Evolutionary conservation across 2,113 vertebrate genomes (phyloP), one percentile per base, ranked within the genome.

Genomic region (Alosa alosa): DNA sequence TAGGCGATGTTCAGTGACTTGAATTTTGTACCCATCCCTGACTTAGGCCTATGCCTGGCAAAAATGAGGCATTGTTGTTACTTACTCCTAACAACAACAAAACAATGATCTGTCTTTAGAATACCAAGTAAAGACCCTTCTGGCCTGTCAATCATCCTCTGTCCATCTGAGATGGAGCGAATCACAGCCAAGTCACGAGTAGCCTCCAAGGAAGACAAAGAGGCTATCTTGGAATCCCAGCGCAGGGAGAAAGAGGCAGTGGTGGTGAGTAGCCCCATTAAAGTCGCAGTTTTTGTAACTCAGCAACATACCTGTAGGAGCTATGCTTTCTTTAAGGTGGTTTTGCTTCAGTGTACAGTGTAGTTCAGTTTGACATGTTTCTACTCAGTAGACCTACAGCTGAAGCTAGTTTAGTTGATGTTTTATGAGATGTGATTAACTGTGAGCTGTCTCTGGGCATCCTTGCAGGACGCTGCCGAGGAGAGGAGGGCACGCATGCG

Each of bases 71-170:
- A 3, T 44, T 44, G 4, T 44, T 44, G 41, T 44, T 44, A 44
- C 46, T 47, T 47, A 6, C 9, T 49, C 47, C 47, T 49, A 13
- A 49, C 47, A 44, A 4, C 47, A 49, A 49, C 41, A 49, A 49
- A 36, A 72, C 47, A 18, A 17, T 39, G 0, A 55, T 60, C 31
- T 84, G 18, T 87, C 11, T 1, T 81, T 87, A 99, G 97, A 36
- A 49, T 97, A 31, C 96, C 96, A 1, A 86, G 31, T 0, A 88
- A 94, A 86, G 96, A 96, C 46, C 96, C 96, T 0, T 93, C 93
- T 0, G 94, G 94, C 55, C 90, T 90, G 18, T 94, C 95, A 11
- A 86, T 97, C 4, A 90, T 97, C 84, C 94, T 99, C 0, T 86
- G 91, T 5, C 86, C 55, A 0, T 84, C 91, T 85, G 95, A 96